A percentile compares a stretch with the other conserved stretches of the same genome.
These are phyloP conservation scores for Priocnemis perturbator DNA, from an alignment of 2,888 invertebrate species.

Conservation along the genomic window DNA sequence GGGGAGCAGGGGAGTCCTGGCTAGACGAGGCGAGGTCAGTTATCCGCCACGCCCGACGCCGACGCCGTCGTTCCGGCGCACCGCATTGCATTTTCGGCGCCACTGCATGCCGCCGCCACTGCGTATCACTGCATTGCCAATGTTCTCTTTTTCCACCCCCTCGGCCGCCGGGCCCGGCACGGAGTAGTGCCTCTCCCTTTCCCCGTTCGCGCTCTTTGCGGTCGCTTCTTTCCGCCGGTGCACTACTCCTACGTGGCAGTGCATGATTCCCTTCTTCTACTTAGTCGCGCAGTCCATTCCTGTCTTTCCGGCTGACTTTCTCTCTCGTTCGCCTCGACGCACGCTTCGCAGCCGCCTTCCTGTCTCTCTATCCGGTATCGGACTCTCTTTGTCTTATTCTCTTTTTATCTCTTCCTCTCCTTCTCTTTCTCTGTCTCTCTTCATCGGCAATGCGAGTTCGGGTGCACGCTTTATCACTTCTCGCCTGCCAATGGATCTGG, in stretches of 20 bases:
- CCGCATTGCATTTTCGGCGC: constrained; percentile 65
- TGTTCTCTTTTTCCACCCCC: constrained; percentile 29
- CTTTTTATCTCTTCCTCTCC: constrained; percentile 11
- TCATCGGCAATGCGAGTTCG: too few relatives aligned
- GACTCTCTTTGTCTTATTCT: not conserved
- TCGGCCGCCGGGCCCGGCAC: not conserved
- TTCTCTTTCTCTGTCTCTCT: constrained; percentile 7
- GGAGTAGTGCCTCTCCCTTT: constrained; percentile 11
- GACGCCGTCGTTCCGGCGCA: constrained; percentile 55
- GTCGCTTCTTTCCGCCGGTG: not conserved
- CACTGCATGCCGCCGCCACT: constrained; percentile 47
- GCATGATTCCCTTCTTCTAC: too few relatives aligned
- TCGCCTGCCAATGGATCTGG: too few relatives aligned
- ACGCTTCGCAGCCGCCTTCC: too few relatives aligned
- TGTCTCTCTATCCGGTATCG: too few relatives aligned
- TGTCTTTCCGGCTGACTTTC: constrained; percentile 3
- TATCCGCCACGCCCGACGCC: constrained; percentile 69
- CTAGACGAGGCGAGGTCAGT: constrained; percentile 68
- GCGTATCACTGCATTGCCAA: constrained; percentile 63
- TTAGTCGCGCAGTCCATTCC: too few relatives aligned
- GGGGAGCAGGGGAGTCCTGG: constrained; percentile 47
- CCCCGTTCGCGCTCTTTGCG: constrained; percentile 1
- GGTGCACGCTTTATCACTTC: too few relatives aligned
- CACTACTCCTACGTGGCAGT: too few relatives aligned
- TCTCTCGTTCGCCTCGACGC: not conserved